phyloP scores from a whole-genome alignment of 2,888 invertebrate species.

The Tachystola acroxantha region DNA sequence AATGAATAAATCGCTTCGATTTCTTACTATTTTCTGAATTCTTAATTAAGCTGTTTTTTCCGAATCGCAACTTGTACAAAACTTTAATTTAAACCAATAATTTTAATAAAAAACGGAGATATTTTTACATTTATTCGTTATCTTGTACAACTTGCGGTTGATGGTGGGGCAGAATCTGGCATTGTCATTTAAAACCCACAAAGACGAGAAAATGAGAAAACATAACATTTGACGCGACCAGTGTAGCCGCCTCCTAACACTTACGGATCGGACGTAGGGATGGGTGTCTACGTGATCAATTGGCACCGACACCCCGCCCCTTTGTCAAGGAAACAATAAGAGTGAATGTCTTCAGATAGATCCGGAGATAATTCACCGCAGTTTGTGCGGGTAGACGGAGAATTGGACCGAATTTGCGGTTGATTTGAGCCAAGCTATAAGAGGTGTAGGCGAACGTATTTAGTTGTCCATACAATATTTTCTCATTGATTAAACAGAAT shows the following conservation, averaged over 20 bases:
- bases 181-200: too few species aligned
- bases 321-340: slow-evolving; percentile 52
- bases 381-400: slow-evolving; percentile 5
- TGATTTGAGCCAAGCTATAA: background rate
- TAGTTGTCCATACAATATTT: background rate
- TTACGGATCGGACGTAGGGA: slow-evolving; percentile 16
- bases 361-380: slow-evolving; percentile 31
- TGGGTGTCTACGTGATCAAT: slow-evolving; percentile 43
- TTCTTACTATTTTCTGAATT: too few species aligned
- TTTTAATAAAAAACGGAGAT: too few species aligned
- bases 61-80: too few species aligned
- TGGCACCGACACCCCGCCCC: slow-evolving; percentile 39
- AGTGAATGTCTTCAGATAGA: slow-evolving; percentile 41
- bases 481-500: background rate
- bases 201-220: too few species aligned
- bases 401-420: slow-evolving; percentile 12
- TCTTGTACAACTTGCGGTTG: too few species aligned
- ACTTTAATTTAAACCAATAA: too few species aligned
- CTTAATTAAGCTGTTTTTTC: too few species aligned
- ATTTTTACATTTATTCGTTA: too few species aligned
- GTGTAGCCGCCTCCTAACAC: slow-evolving; percentile 7
- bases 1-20: too few species aligned
- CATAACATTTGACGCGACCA: too few species aligned
- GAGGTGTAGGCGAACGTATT: background rate
- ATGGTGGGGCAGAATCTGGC: too few species aligned